Evolutionary conservation across 2,113 vertebrate genomes (phyloP), one percentile per base, ranked within the genome.

Genomic region (Silurus asotus): DNA sequence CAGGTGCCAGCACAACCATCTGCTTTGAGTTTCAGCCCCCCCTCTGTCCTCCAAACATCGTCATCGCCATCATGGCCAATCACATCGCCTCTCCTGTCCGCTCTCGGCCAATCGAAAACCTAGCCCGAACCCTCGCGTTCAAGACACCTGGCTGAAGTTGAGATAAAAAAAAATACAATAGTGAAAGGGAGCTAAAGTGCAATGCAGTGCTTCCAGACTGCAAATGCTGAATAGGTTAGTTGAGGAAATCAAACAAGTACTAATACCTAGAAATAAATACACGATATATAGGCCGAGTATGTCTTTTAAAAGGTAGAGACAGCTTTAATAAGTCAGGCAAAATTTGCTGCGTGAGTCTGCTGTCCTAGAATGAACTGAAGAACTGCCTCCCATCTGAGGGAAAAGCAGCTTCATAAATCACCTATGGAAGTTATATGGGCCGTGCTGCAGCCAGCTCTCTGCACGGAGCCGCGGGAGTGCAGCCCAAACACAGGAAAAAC

Each of bases 1-100:
- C 94, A 93, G 94, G 93, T 95, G 94, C 95, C 95, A 96, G 92
- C 90, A 92, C 88, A 87, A 93, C 94, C 95, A 96, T 96, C 94
- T 96, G 95, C 93, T 96, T 95, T 93, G 92, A 92, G 91, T 95
- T 94, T 93, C 90, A 92, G 92, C 92, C 92, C 93, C 90, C 91
- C 88, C 86, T 82, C 88, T 82, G 87, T 87, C 85, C 86, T 84
- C 88, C 87, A 90, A 72, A 80, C 87, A 56, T 67, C 77, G 80
- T 84, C 78, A 87, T 58, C 69, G 37, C 59, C 80, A 45, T 25
- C 20, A 37, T 78, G 64, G 51, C 78, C 51, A 83, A 81, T 61
- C 58, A 75, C 67, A 48, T 78, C 45, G 23, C 19, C 58, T 37
- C 69, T 62, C 23, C 81, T 82, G 76, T 87, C 87, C 81, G 55